Base-by-base conservation (phyloP, 2,797 vertebrate genomes). In the Pristis pectinata region DNA sequence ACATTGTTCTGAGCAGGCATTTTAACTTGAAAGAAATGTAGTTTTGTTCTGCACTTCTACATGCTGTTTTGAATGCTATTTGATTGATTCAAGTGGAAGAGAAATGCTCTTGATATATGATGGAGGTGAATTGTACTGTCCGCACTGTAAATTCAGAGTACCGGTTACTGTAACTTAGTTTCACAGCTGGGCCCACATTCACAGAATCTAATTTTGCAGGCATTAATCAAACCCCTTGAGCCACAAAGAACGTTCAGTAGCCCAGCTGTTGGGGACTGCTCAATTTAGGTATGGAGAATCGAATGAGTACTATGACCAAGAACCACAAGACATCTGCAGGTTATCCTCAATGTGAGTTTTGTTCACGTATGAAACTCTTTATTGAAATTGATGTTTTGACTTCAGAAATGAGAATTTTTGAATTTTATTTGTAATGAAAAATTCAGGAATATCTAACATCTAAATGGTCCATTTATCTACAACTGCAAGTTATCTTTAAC, bases 311-410 rank as follows among this genome's bases (percentile, higher is more conserved):
- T 74, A 53, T 76, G 67, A 94, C 49, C 67, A 13, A 94, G 67
- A 76, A n/a, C 87, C 92, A 72, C 92, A 53, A 94, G 92, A 94
- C 92, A 49, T 49, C 41, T 94, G 67, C 67, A 94, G 92, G 92
- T 94, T 49, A 72, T 53, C 72, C 44, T 94, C 41, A 94, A 94
- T 94, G 70, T 94, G 44, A 94, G 70, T 94, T 72, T 76, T 91
- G 61, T 94, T 94, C 70, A 53, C 72, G 44, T 22, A 53, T 74
- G 67, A 74, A 72, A 34, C 17, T 27, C 41, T 74, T 24, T 93
- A 30, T 67, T 94, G 92, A 74, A 94, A 13, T 67, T 41, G 30
- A 74, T 94, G 10, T 94, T 74, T 53, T 49, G 41, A 94, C 94
- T 56, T 67, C 30, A 74, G 70, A 94, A 44, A 72, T 93, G 41